Percentiles rank a stretch among this genome's conserved stretches.
phyloP scores from a whole-genome alignment of 2,113 vertebrate species.

The Salvelinus fontinalis region DNA sequence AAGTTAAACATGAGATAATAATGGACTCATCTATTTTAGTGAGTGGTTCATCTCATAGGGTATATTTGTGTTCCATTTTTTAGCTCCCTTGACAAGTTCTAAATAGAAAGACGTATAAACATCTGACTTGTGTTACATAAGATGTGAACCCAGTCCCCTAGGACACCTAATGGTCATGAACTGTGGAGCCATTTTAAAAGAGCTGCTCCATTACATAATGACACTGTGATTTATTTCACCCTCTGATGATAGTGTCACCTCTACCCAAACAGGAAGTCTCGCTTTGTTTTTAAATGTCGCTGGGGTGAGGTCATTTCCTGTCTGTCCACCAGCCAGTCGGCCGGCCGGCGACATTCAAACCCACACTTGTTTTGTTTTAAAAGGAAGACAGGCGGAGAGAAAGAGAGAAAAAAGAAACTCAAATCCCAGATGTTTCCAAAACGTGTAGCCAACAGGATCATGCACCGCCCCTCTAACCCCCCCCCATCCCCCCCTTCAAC shows the following conservation, averaged over 20 bases:
- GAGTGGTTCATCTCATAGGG: neutral
- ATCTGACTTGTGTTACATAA: neutral
- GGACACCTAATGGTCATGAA: neutral
- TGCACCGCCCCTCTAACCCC: neutral
- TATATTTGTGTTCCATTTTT: neutral
- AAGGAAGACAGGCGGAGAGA: neutral
- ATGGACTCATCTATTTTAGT: neutral
- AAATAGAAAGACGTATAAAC: neutral
- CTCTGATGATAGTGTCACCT: slow-evolving; percentile 6
- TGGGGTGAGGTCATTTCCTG: slow-evolving; percentile 50
- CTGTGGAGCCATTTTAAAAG: neutral
- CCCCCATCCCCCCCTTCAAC: neutral
- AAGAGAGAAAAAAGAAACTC: slow-evolving; percentile 7
- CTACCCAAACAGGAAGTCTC: slow-evolving; percentile 1
- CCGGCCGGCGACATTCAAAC: slow-evolving; percentile 32
- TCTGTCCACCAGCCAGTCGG: slow-evolving; percentile 1
- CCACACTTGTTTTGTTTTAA: slow-evolving; percentile 44
- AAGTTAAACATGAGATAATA: neutral
- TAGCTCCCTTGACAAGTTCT: neutral
- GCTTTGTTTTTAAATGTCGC: slow-evolving; percentile 40
- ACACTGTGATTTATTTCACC: neutral
- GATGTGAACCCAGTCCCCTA: neutral
- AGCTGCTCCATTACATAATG: neutral
- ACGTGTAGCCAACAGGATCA: slow-evolving; percentile 15
- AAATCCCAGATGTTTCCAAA: slow-evolving; percentile 46